Base-by-base conservation (phyloP, 64 coral and sea anemone species). In the Hydrozoanthus tunicans region DNA sequence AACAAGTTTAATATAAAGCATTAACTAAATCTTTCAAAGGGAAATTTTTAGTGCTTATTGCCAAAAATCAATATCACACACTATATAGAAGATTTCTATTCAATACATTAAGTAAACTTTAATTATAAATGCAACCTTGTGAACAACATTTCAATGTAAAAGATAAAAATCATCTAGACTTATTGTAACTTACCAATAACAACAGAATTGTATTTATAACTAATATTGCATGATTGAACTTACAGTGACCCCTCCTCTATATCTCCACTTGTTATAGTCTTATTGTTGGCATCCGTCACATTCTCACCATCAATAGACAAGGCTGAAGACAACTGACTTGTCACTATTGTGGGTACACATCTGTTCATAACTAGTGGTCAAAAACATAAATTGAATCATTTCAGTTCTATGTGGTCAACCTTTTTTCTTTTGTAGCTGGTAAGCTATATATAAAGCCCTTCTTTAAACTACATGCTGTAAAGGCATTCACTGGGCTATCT, bases 301-400 rank as follows among this genome's bases (percentile, higher is more conserved):
- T 65, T 64, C 24, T 62, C 43, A 5, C 90, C 70, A 81, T 74
- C 56, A 70, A 91, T 24, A 24, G 51, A 58, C 58, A 86, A 60
- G n/a, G 65, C 59, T 94, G 53, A 86, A 17, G 67, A 69, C 25
- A 93, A 62, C 58, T 93, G 85, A 80, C 81, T 88, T 7, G 82
- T 91, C 5, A 96, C 67, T 23, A 96, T 59, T 17, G 95, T 96
- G 12, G 95, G 95, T 51, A 96, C 62, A 77, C 95, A 96, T 70
- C 95, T 92, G 86, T 96, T 96, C 23, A 96, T 58, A 74, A 96
- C 95, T 96, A n/a, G 14, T 67, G 53, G 13, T 78, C 57, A 69
- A 58, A 27, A 58, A 90, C 53, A 12, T 62, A 62, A 20, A 13
- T 13, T 83, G 3, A 59, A 13, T 9, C 14, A 61, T 2, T 63